Evolutionary conservation across 1,140 invertebrate genomes (phyloP), one percentile per base, ranked within the genome.

Genomic region (Lamellibrachia luymesi): DNA sequence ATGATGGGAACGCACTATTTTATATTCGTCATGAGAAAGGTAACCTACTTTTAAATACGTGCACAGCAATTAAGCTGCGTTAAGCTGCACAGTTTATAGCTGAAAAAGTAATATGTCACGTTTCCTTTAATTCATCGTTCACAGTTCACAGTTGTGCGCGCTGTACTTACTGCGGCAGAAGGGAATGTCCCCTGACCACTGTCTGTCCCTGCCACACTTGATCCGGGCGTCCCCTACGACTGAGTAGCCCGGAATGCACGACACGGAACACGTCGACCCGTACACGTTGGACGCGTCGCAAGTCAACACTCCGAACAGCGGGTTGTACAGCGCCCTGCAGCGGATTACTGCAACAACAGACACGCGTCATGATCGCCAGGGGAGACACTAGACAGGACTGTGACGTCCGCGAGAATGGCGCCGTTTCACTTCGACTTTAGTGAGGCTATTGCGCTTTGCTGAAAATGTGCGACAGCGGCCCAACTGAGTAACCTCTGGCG

Each of bases 111-210:
- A 10, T 17, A 22, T 80, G 13, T 80, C 64, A 4, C 64, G 1
- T 80, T 80, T 22, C 13, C 64, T 80, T 80, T 80, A 22, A 80
- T 80, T 80, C 25, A 4, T 80, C 64, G 13, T 80, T 80, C 64
- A 6, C 13, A 80, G 17, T 80, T 80, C 1, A 8, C 64, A 80
- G 17, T 2, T 4, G 8, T 49, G 25, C 17, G 13, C 0, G 91
- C 91, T 10, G 27, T 1, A 51, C 93, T 91, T 56, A 93, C 93
- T 93, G 22, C 90, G 93, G 91, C 93, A 93, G 93, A 93, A 93
- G 4, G 93, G 93, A 25, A 91, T 50, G 25, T 93, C 93, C 50
- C 51, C 25, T 4, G 93, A 93, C 93, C 93, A 93, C 50, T 90
- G 90, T n/a, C 93, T 90, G n/a, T 52, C 90, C 90, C 38, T 22